These are phyloP conservation scores for Euplagia quadripunctaria DNA, from an alignment of 2,888 invertebrate genomes.

Conservation along the genomic window DNA sequence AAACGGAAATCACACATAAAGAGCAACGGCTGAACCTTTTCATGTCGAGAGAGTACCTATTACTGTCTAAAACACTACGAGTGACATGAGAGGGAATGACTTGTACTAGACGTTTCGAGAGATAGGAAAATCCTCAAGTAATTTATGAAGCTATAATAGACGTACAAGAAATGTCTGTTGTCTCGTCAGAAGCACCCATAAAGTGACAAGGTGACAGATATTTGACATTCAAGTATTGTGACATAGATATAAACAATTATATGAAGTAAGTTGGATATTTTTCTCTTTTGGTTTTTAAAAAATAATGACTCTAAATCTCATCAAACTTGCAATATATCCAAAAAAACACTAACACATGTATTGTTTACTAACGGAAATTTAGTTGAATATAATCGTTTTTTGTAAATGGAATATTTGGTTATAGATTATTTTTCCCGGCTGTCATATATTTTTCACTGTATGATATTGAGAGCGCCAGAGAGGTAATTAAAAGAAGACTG, in stretches of 20 bases:
- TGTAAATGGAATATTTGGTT: too few relatives aligned
- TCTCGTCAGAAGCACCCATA: not conserved
- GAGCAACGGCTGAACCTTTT: not conserved
- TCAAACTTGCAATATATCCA: too few relatives aligned
- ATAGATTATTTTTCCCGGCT: too few relatives aligned
- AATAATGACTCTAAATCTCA: too few relatives aligned
- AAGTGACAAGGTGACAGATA: not conserved
- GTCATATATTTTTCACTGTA: too few relatives aligned
- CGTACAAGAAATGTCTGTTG: not conserved
- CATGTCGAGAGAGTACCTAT: not conserved
- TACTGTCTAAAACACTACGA: not conserved
- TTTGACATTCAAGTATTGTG: too few relatives aligned
- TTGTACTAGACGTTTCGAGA: not conserved
- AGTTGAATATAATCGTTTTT: too few relatives aligned
- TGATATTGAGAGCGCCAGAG: too few relatives aligned
- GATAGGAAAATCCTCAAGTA: not conserved
- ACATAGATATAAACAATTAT: not conserved
- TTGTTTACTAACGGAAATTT: too few relatives aligned
- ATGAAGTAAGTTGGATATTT: not conserved
- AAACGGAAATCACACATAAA: not conserved
- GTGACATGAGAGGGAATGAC: not conserved
- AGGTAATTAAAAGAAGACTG: too few relatives aligned
- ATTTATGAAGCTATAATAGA: not conserved
- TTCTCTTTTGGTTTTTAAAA: not conserved
- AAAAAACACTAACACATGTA: too few relatives aligned